Percentiles rank a stretch among this genome's conserved stretches.
These are phyloP conservation scores for Gallirallus australis DNA, from an alignment of 2,797 vertebrate species.

Conservation along the genomic window DNA sequence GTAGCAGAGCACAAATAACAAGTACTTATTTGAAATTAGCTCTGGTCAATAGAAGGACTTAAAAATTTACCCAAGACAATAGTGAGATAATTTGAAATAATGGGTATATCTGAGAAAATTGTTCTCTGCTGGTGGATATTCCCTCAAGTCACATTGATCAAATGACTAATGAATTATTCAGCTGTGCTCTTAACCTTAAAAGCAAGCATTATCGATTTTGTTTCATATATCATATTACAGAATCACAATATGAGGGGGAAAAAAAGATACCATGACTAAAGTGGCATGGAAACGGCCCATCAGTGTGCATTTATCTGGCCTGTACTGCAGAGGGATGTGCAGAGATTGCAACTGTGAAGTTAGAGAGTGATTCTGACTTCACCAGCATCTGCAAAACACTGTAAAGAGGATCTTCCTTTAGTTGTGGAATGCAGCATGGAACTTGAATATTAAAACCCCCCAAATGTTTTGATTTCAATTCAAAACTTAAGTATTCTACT, in stretches of 20 bases:
- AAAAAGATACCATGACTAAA: not conserved
- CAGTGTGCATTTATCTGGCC: not conserved
- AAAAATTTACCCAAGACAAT: slow-evolving; percentile 21
- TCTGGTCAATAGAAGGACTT: not conserved
- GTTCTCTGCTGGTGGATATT: not conserved
- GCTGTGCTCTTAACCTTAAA: not conserved
- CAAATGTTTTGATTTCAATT: not conserved
- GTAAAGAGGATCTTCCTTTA: not conserved
- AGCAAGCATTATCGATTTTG: not conserved
- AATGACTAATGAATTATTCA: not conserved
- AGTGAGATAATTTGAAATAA: slow-evolving; percentile 18
- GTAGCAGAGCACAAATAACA: not conserved
- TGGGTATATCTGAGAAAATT: not conserved
- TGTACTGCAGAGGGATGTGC: not conserved
- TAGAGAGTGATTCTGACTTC: not conserved
- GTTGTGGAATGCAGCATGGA: not conserved
- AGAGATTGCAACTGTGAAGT: not conserved
- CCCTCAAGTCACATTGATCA: not conserved
- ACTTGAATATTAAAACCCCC: not conserved
- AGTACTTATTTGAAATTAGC: not conserved
- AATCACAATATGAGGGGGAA: not conserved
- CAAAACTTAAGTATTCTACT: not conserved
- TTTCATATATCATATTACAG: not conserved
- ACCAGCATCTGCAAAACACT: not conserved
- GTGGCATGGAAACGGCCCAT: not conserved